Evolutionary conservation across 53 echinoderm and acorn worm genomes (phyloP).

Genomic region (Patiria pectinifera): DNA sequence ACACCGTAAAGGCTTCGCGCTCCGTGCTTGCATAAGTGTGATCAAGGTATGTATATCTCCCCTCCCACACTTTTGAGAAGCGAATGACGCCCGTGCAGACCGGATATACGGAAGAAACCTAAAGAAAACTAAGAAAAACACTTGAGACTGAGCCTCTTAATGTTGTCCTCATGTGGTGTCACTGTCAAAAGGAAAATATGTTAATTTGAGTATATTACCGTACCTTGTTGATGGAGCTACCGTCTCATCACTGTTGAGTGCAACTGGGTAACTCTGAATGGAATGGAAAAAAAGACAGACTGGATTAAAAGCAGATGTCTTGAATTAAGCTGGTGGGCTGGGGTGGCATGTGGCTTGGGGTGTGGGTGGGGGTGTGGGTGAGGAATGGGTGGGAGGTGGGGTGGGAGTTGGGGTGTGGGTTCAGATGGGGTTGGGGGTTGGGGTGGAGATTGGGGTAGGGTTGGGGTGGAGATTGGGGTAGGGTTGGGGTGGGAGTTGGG

Average conservation of each 20-base stretch:
- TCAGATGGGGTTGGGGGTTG: too few relatives aligned
- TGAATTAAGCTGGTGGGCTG: not conserved
- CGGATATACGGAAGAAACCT: not conserved
- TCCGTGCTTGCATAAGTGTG: too few relatives aligned
- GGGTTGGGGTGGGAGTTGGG: too few relatives aligned
- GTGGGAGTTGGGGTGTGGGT: too few relatives aligned
- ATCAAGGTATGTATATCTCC: too few relatives aligned
- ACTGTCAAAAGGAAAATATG: not conserved
- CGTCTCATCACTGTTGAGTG: constrained; percentile 76
- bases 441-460: too few relatives aligned
- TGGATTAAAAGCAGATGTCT: not conserved
- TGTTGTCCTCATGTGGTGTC: not conserved
- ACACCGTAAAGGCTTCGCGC: too few relatives aligned
- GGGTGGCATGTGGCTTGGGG: too few relatives aligned
- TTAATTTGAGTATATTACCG: constrained; percentile 20
- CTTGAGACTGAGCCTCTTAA: not conserved
- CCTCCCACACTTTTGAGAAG: too few relatives aligned
- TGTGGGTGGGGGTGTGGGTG: too few relatives aligned
- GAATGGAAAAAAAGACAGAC: not conserved
- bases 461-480: too few relatives aligned
- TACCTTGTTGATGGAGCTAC: constrained; percentile 93
- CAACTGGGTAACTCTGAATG: constrained; percentile 74
- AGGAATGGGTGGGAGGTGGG: too few relatives aligned
- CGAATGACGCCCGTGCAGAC: not conserved
- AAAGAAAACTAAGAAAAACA: not conserved